Base-by-base conservation (phyloP, 2,888 invertebrate species). In the Hirtodrosophila histrioides region DNA sequence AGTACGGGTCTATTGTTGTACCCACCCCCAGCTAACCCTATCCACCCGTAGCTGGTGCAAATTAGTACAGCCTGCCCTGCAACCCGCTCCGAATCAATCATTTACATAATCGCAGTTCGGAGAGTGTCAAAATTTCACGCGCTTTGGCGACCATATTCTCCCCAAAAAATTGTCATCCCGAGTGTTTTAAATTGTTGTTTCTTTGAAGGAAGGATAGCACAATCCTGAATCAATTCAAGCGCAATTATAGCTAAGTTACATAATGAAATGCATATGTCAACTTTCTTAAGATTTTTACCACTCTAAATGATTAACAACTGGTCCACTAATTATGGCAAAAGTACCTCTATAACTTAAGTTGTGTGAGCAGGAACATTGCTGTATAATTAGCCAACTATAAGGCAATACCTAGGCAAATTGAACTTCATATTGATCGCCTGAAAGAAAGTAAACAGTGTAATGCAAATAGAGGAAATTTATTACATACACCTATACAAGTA, bases 21-120 rank as follows among this genome's bases (percentile, higher is more conserved):
- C 51, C 43, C 49, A 70, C 76, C 66, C 71, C 44, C 27, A 55
- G 53, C 50, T 40, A 51, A 50, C 63, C 46, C 10, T 9, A 31
- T 27, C 11, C 33, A 41, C 10, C 35, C 29, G 23, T 37, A 56
- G 31, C 46, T 46, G 37, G 43, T 43, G 43, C 56, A 67, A 53
- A 58, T 58, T 64, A 64, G 66, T 67, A 67, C 67, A 66, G 66
- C 31, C 56, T 67, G 66, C 23, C 56, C 46, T 37, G 6, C 4
- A 53, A 66, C 56, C 24, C 40, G n/a, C 48, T 40, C 41, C 39
- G 43, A 76, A 86, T 86, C 77, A 84, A 82, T 86, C 86, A 86
- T 86, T 80, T 78, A 76, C 77, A 75, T 82, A 80, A 83, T 81
- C 74, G 78, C 69, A 51, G 63, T 60, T 48, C 37, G 29, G 51